Evolutionary conservation across 2,797 vertebrate species (phyloP).

Genomic region (Cossypha heuglini): DNA sequence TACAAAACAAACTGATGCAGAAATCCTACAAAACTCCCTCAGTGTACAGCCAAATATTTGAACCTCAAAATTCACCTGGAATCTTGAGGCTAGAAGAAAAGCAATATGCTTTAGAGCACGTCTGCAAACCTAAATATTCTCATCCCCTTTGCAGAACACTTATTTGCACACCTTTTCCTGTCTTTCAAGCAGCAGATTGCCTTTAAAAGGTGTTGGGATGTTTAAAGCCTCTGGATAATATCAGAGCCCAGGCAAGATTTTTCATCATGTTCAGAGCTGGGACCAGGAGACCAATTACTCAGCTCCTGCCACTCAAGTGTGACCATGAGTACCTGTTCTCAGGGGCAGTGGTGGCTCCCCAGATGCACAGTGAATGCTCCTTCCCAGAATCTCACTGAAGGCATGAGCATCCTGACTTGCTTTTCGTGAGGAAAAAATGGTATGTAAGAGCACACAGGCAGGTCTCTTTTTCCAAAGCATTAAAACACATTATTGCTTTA

Average conservation of each 20-base stretch:
- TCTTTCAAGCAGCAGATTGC: neutral
- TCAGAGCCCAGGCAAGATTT: neutral
- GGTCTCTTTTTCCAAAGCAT: neutral
- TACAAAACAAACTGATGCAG: neutral
- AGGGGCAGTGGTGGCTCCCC: neutral
- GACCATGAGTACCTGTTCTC: neutral
- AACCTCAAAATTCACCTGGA: neutral
- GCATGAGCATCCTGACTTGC: neutral
- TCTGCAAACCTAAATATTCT: neutral
- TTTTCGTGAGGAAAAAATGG: neutral
- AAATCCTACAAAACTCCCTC: neutral
- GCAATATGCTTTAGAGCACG: neutral
- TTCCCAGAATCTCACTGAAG: neutral
- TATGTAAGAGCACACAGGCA: neutral
- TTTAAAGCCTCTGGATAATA: neutral
- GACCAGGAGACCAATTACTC: neutral
- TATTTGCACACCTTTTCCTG: neutral
- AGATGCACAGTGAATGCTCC: neutral
- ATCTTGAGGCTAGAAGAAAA: neutral
- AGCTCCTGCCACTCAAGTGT: neutral
- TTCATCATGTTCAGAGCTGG: neutral
- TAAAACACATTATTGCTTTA: neutral
- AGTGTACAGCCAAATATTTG: neutral
- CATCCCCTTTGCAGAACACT: neutral
- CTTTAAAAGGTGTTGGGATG: neutral